phyloP scores from a whole-genome alignment of 2,797 vertebrate genomes.

The Rhinophrynus dorsalis region DNA sequence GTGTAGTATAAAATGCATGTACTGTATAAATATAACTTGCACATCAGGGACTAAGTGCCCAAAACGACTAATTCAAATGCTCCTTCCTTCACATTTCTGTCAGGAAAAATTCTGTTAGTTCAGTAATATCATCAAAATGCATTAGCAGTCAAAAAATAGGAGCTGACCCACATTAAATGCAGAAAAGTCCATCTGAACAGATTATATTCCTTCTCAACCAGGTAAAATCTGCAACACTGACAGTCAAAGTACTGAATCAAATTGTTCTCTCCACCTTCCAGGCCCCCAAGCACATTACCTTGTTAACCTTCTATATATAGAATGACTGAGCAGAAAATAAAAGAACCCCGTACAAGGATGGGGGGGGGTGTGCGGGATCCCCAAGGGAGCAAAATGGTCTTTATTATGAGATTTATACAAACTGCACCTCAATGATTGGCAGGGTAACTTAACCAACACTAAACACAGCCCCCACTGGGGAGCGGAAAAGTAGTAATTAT shows the following conservation, averaged over 20 bases:
- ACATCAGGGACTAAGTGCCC: no score
- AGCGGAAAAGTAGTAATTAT: no score
- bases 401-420: no score
- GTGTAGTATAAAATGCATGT: no score
- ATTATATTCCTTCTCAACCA: conserved; percentile 6
- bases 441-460: no score
- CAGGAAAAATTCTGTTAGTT: not conserved
- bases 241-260: conserved; percentile 8
- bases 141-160: conserved; percentile 1
- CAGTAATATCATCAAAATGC: not conserved
- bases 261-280: not conserved
- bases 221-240: conserved; percentile 21
- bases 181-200: not conserved
- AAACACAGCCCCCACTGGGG: no score
- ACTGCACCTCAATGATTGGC: no score
- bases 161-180: conserved; percentile 5
- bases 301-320: conserved; percentile 27
- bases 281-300: conserved; percentile 5
- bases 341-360: not conserved
- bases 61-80: not conserved
- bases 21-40: no score
- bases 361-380: not conserved
- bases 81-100: not conserved
- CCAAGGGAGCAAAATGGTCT: not conserved
- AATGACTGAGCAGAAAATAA: not conserved